Evolutionary conservation across 2,113 vertebrate genomes (phyloP), one percentile per base, ranked within the genome.

Genomic region (Prionailurus viverrinus): DNA sequence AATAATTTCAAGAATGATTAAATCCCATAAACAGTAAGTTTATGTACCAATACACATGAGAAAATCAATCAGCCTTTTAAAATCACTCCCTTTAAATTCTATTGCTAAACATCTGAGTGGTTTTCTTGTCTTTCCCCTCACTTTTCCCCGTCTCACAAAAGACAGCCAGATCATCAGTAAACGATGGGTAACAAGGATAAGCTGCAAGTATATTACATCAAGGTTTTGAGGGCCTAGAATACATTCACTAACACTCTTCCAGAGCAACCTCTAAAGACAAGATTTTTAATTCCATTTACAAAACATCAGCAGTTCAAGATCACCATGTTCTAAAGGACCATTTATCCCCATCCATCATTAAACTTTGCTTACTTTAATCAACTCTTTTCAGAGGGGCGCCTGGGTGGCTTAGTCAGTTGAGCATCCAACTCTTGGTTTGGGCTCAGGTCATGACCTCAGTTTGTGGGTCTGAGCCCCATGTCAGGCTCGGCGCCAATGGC

Each of bases 1-100:
- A 91, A 83, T 91, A 89, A 97, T 31, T 82, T 76, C 69, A 45
- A 84, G 27, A 89, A 92, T 55, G 41, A 94, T 78, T 79, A 73
- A 73, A 73, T 93, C 9, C 33, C 27, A 39, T 31, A 91, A 71
- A 79, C 94, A 96, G 27, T 61, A 79, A 71, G 61, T n/a, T 33
- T 82, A 68, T 85, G 1, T 53, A 82, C 79, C 27, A 45, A 36
- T 15, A 65, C 39, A 94, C 12, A 76, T 55, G 61, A 63, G 13
- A 11, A 36, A 36, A 36, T 36, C 36, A 36, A 36, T 36, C 90
- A 96, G 4, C 53, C 18, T 95, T 63, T 78, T 89, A 58, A 85
- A 95, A 80, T 84, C 39, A 76, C 9, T 29, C 23, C 39, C 55
- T 71, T 92, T 45, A 69, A 76, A 27, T 51, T 31, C 15, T 36